Conservation (phyloP, 1,140 invertebrate genomes). For the Calephelis nemesis region DNA sequence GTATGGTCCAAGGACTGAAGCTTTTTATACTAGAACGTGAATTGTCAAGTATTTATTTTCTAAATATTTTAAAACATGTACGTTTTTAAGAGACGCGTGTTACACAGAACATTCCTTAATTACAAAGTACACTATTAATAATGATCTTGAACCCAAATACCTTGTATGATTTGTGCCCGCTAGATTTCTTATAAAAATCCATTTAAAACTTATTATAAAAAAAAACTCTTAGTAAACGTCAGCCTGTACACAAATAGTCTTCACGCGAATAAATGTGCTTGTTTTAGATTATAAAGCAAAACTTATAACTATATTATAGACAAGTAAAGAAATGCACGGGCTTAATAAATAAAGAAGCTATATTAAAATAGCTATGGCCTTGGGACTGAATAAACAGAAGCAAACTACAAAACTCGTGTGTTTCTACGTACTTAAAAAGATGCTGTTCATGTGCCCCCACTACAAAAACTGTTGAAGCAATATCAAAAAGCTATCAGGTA, state of each 20-base stretch:
- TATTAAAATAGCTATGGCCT: background rate
- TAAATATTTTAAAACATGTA: background rate
- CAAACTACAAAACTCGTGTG: too few species aligned
- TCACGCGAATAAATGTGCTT: background rate
- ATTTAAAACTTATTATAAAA: slow-evolving; percentile 7
- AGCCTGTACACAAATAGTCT: slow-evolving; percentile 13
- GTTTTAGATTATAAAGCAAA: slow-evolving; percentile 10
- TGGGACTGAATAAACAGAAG: background rate
- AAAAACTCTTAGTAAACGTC: slow-evolving; percentile 14
- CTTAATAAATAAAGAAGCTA: slow-evolving; percentile 1
- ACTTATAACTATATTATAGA: slow-evolving; percentile 14
- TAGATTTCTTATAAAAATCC: slow-evolving; percentile 4
- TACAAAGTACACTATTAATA: background rate
- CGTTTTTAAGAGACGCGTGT: background rate
- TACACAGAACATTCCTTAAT: background rate
- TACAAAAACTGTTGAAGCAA: too few species aligned
- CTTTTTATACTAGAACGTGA: background rate
- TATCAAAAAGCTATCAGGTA: too few species aligned
- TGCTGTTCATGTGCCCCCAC: too few species aligned
- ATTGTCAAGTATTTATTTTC: background rate
- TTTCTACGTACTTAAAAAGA: too few species aligned
- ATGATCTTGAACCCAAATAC: slow-evolving; percentile 1
- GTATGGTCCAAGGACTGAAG: background rate
- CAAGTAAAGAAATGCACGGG: slow-evolving; percentile 1
- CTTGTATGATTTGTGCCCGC: slow-evolving; percentile 18